A percentile compares a stretch with the other conserved stretches of the same genome.
Conservation (phyloP, 2,113 vertebrate species). For the Odontesthes bonariensis region DNA sequence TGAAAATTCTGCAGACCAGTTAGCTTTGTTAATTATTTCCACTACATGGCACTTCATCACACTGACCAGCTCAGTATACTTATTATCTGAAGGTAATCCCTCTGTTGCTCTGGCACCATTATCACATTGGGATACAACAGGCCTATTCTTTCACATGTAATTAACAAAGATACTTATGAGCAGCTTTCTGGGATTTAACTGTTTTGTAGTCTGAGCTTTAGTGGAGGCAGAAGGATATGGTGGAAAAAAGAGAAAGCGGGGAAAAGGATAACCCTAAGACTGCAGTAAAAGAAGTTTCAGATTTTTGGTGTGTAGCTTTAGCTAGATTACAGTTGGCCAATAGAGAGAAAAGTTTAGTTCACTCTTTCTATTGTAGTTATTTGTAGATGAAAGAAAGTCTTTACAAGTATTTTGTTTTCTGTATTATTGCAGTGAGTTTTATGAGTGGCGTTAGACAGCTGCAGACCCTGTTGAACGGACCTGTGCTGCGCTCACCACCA, state of each 20-base stretch:
- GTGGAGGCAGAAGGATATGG: constrained; percentile 25
- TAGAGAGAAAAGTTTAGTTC: constrained; percentile 3
- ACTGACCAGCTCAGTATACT: constrained; percentile 57
- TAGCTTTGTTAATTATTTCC: constrained; percentile 70
- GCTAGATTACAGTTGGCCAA: not conserved
- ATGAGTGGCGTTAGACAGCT: too few species aligned
- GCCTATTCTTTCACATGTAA: constrained; percentile 71
- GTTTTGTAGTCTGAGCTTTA: constrained; percentile 64
- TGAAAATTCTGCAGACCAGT: constrained; percentile 43
- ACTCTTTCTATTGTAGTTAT: not conserved
- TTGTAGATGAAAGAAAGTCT: not conserved
- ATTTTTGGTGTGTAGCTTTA: constrained; percentile 11
- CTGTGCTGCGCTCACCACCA: too few species aligned
- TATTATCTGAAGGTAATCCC: constrained; percentile 69
- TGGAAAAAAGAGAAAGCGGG: constrained; percentile 30
- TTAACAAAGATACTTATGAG: constrained; percentile 71
- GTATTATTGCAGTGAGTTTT: too few species aligned
- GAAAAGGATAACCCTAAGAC: constrained; percentile 27
- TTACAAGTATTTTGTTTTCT: not conserved
- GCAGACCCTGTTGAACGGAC: too few species aligned
- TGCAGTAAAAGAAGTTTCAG: not conserved
- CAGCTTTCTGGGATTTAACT: constrained; percentile 68
- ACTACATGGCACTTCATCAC: constrained; percentile 54
- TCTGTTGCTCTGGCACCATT: constrained; percentile 67
- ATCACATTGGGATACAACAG: constrained; percentile 68